phyloP scores from a whole-genome alignment of 2,888 invertebrate genomes.

The Pandemis corylana region DNA sequence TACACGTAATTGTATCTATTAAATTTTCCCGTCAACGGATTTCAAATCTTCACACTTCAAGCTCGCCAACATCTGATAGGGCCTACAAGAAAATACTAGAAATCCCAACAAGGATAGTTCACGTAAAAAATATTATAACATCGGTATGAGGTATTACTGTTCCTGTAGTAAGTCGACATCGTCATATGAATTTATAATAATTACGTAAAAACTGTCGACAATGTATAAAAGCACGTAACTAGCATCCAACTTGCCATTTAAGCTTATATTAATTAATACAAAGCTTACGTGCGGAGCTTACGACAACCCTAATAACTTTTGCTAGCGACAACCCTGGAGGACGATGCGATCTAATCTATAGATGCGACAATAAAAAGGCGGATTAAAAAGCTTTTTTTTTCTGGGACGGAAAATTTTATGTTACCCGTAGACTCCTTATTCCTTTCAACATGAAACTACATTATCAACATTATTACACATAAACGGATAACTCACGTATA shows the following conservation, averaged over 20 bases:
- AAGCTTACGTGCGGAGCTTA: slow-evolving; percentile 36
- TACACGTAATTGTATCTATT: no score
- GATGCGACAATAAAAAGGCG: background rate
- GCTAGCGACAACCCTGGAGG: slow-evolving; percentile 22
- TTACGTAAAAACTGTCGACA: slow-evolving; percentile 20
- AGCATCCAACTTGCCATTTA: slow-evolving; percentile 37
- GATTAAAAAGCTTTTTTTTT: background rate
- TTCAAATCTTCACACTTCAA: no score
- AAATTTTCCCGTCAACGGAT: no score
- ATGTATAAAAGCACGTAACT: slow-evolving; percentile 25
- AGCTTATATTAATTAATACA: slow-evolving; percentile 39
- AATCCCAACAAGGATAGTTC: background rate
- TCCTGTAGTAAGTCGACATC: slow-evolving; percentile 1
- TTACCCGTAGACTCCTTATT: no score
- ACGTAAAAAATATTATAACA: background rate
- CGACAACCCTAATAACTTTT: slow-evolving; percentile 14
- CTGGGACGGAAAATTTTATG: background rate
- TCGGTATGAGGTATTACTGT: background rate
- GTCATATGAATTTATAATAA: slow-evolving; percentile 33
- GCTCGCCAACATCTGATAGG: no score
- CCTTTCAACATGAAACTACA: no score
- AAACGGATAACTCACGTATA: no score
- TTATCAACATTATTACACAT: no score
- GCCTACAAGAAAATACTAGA: background rate
- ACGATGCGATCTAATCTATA: slow-evolving; percentile 7